Evolutionary conservation across 2,888 invertebrate genomes (phyloP), one percentile per base, ranked within the genome.

Genomic region (Acronicta psi): DNA sequence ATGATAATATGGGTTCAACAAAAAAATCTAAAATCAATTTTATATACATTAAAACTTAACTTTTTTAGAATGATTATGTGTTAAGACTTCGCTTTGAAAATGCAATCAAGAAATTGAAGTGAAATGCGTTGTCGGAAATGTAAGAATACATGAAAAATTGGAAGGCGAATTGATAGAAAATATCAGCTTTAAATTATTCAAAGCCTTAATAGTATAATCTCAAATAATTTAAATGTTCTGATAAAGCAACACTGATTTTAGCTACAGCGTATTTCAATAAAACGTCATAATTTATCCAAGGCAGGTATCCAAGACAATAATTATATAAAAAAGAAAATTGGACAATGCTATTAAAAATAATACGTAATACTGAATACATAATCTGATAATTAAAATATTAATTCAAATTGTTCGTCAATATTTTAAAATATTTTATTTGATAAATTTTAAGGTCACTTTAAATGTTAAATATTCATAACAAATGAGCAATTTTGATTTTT

Each of bases 41-140:
- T 90, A 92, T 92, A 86, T 92, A 92, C 91, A 92, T 81, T 87
- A 87, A 81, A 85, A 83, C 83, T 86, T 84, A 84, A 67, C 43
- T 43, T 44, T 59, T 58, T 59, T 65, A 56, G 16, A 69, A 75
- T 75, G 74, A 76, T 79, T 76, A 77, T 64, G 61, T 62, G 54
- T 69, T 73, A 69, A 63, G 54, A 70, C 17, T 55, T 71, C 55
- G 73, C 59, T 79, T 78, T 72, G 69, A 81, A 81, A 84, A 84
- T 83, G 82, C 83, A 81, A 79, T 70, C 47, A 64, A 71, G 61
- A 65, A 59, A 76, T 78, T 80, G 65, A 84, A 82, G 80, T 84
- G 81, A 83, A 87, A 82, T 82, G 75, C 73, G 59, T 82, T 63
- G 79, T 82, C 83, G 84, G 84, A 86, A 87, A 80, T 85, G 77